Evolutionary conservation across 1,140 invertebrate species (phyloP), one percentile per base, ranked within the genome.

Genomic region (Drosophila sp.): DNA sequence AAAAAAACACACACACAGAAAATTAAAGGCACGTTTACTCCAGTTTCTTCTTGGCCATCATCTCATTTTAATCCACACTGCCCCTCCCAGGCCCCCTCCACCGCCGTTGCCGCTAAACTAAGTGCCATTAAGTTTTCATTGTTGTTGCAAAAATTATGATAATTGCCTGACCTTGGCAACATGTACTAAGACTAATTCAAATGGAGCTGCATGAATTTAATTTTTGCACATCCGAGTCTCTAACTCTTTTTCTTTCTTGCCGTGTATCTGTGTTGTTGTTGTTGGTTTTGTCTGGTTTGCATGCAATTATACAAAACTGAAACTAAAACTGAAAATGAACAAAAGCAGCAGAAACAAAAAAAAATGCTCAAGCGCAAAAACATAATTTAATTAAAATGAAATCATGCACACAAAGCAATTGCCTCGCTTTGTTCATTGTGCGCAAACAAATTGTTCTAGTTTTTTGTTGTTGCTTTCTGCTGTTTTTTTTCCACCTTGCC

Each of bases 321-420:
- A 50, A 50, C 44, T 50, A 50, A 50, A 50, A 50, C 44, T 27
- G 44, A 50, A 50, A 50, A 25, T 25, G 6, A 47, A 72, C 70
- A 60, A 60, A 61, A 63, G 66, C 35, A 65, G 65, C 25, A 71
- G 40, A 44, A 33, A 66, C 30, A 57, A 69, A 6, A 27, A 62
- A n/a, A 63, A 41, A 63, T 44, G 30, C 25, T 50, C 44, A 50
- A 60, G 69, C 72, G 72, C 66, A 79, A 78, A 81, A 86, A 80
- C 84, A 89, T 89, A 89, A 89, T 89, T 89, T 89, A 89, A 89
- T 89, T 89, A 89, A 89, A 89, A 89, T 89, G 84, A 89, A 89
- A 89, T 89, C 84, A 89, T 89, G 84, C 84, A 89, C 84, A 89
- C 84, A 87, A 72, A 89, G 84, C 80, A 80, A 86, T 87, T 87